Evolutionary conservation across 2,888 invertebrate genomes (phyloP).

Genomic region (Torymus texanus): DNA sequence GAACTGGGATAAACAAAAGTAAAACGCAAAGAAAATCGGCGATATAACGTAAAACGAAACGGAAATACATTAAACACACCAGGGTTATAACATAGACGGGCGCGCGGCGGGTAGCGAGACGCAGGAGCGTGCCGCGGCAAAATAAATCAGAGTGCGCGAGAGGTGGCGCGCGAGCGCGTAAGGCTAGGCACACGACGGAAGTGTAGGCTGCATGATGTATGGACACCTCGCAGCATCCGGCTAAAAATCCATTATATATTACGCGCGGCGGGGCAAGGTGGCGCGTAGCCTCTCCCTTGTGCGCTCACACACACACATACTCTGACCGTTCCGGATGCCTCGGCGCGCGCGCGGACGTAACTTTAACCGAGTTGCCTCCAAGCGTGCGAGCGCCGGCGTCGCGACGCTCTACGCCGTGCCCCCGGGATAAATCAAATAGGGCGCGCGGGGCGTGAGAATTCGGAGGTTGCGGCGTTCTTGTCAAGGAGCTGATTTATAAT

Average conservation of each 20-base stretch:
- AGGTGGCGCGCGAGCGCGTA: constrained; percentile 52
- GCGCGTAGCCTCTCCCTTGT: constrained; percentile 40
- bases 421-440: constrained; percentile 48
- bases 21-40: constrained; percentile 1
- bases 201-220: constrained; percentile 71
- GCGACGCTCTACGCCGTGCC: constrained; percentile 9
- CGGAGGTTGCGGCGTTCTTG: too few species aligned
- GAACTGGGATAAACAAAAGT: background rate
- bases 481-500: too few species aligned
- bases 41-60: constrained; percentile 4
- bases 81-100: constrained; percentile 12
- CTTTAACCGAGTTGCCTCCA: constrained; percentile 68
- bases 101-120: constrained; percentile 28
- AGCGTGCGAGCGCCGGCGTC: constrained; percentile 29
- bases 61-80: constrained; percentile 13
- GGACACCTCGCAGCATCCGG: constrained; percentile 68
- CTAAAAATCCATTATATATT: constrained; percentile 74
- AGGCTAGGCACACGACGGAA: constrained; percentile 70
- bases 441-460: background rate
- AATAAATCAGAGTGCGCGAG: constrained; percentile 50
- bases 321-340: constrained; percentile 56
- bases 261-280: constrained; percentile 64
- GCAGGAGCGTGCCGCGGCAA: constrained; percentile 32
- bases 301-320: constrained; percentile 20
- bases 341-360: constrained; percentile 61